Percentiles rank a stretch among this genome's conserved stretches.
phyloP scores from a whole-genome alignment of 2,113 vertebrate genomes.

The Baryphthengus martii region DNA sequence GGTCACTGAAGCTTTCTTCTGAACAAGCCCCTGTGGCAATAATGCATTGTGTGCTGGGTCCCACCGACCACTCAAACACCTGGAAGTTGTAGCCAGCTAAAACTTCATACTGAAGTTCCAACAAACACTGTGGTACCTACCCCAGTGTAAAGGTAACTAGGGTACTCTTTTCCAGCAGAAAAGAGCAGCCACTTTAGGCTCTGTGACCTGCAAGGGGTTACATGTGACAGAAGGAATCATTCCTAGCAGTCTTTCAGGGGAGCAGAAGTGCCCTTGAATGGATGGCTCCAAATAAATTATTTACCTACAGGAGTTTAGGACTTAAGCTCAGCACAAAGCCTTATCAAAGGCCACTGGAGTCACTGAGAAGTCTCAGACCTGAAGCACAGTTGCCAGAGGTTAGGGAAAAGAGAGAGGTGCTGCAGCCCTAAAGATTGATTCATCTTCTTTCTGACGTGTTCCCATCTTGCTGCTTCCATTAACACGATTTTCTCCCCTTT shows the following conservation, averaged over 20 bases:
- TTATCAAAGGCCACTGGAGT: neutral
- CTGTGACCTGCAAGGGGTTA: neutral
- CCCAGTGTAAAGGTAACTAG: neutral
- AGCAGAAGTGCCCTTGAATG: neutral
- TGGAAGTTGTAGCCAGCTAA: neutral
- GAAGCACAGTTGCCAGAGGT: neutral
- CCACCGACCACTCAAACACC: neutral
- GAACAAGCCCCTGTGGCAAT: neutral
- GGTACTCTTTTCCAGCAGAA: neutral
- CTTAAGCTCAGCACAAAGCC: neutral
- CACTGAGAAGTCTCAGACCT: neutral
- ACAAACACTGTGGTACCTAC: neutral
- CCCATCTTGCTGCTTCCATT: neutral
- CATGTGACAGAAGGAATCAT: neutral
- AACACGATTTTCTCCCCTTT: neutral
- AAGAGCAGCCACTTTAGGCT: neutral
- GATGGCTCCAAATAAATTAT: neutral
- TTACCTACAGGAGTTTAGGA: neutral
- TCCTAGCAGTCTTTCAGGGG: neutral
- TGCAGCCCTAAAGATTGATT: neutral
- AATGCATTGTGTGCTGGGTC: too few relatives aligned
- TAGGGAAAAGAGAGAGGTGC: neutral
- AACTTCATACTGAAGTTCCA: neutral
- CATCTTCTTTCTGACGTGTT: neutral
- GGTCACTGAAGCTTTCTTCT: neutral